phyloP scores from a whole-genome alignment of 1,140 invertebrate genomes.

The Tetramorium parvispinum region DNA sequence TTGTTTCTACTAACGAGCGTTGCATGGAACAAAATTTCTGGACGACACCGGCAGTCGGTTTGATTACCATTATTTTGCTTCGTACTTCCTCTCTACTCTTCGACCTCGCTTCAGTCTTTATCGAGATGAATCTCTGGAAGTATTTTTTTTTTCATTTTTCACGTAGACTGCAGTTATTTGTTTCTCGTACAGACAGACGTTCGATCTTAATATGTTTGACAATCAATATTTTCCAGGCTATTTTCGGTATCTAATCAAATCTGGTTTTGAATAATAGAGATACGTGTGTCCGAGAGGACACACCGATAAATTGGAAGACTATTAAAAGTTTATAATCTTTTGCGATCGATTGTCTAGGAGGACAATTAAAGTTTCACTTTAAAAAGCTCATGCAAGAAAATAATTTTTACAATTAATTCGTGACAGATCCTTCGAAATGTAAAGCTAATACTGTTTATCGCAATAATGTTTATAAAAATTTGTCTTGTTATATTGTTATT shows the following conservation, averaged over 20 bases:
- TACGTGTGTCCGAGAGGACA: too few relatives aligned
- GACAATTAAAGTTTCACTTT: neutral
- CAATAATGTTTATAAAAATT: neutral
- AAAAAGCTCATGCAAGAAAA: neutral
- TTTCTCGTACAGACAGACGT: slow-evolving; percentile 3
- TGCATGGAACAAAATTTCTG: slow-evolving; percentile 30
- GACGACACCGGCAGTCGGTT: slow-evolving; percentile 9
- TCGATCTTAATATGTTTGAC: neutral
- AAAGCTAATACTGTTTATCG: too few relatives aligned
- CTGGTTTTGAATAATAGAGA: neutral
- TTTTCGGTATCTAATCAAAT: neutral
- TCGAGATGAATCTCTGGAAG: neutral
- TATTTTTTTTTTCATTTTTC: neutral
- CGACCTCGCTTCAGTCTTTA: slow-evolving; percentile 37
- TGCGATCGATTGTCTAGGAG: neutral
- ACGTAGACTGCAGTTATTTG: neutral
- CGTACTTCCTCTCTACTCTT: slow-evolving; percentile 35
- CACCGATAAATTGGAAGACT: neutral
- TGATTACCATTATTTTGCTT: slow-evolving; percentile 25
- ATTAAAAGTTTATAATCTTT: neutral
- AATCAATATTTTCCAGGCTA: neutral
- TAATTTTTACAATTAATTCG: neutral
- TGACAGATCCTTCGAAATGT: neutral
- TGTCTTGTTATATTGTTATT: neutral
- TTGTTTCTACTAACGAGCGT: slow-evolving; percentile 52